These are phyloP conservation scores for Fabriciana adippe DNA, from an alignment of 2,888 invertebrate species.

Conservation along the genomic window DNA sequence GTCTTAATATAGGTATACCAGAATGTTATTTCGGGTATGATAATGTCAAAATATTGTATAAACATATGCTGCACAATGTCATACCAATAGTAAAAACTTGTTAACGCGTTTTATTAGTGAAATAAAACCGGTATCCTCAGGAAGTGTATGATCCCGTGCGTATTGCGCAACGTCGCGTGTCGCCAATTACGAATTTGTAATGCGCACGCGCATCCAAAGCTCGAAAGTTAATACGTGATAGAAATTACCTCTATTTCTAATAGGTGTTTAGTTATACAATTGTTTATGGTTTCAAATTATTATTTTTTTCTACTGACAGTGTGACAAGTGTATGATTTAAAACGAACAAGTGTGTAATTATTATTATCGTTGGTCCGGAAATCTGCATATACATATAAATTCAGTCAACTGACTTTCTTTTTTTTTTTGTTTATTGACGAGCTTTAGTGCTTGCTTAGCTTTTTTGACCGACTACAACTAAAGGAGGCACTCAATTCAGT, in stretches of 20 bases:
- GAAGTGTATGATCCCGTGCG: conserved; percentile 29
- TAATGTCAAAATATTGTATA: too few relatives aligned
- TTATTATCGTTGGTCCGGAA: too few relatives aligned
- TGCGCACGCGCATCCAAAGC: conserved; percentile 38
- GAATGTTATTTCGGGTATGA: too few relatives aligned
- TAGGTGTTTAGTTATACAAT: conserved; percentile 33
- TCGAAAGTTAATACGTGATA: conserved; percentile 41
- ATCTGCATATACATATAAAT: too few relatives aligned
- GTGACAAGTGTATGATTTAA: background rate
- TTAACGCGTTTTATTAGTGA: background rate
- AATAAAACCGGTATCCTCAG: conserved; percentile 25
- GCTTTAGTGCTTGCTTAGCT: too few relatives aligned
- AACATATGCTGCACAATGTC: background rate
- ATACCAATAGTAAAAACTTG: background rate
- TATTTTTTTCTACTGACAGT: conserved; percentile 12
- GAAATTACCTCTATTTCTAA: conserved; percentile 38
- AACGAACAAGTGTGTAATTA: background rate
- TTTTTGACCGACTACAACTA: too few relatives aligned
- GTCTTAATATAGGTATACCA: too few relatives aligned
- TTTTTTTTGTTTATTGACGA: too few relatives aligned
- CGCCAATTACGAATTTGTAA: conserved; percentile 33
- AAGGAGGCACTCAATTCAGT: too few relatives aligned
- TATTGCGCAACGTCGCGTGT: conserved; percentile 36
- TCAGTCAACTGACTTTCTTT: too few relatives aligned
- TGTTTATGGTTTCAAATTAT: conserved; percentile 16